A percentile compares a stretch with the other conserved stretches of the same genome.
These are phyloP conservation scores for Lymantria dispar DNA, from an alignment of 2,888 invertebrate genomes.

Conservation along the genomic window DNA sequence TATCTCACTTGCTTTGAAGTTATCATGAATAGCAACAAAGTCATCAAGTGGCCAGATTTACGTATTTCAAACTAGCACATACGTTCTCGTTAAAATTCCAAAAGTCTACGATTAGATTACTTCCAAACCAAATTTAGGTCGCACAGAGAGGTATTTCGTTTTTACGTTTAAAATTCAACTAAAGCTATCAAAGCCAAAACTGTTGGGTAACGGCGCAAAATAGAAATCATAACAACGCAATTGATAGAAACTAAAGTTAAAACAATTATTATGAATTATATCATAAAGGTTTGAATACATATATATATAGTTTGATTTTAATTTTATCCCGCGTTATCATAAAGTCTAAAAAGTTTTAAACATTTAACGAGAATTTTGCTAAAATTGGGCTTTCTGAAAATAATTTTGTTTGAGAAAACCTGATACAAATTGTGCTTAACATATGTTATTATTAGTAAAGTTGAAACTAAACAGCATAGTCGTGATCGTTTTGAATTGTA, in stretches of 20 bases:
- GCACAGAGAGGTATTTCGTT: slow-evolving; percentile 50
- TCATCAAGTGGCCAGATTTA: slow-evolving; percentile 10
- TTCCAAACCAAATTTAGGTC: slow-evolving; percentile 51
- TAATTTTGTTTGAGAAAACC: too few relatives aligned
- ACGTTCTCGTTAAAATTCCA: slow-evolving; percentile 49
- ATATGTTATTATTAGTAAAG: too few relatives aligned
- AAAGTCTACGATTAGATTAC: slow-evolving; percentile 56
- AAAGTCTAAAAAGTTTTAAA: slow-evolving; percentile 20
- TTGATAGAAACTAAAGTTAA: too few relatives aligned
- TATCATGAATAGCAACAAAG: not conserved
- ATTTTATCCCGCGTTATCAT: slow-evolving; percentile 4
- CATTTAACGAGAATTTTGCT: slow-evolving; percentile 20
- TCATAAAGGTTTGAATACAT: slow-evolving; percentile 28
- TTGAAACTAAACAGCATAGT: too few relatives aligned
- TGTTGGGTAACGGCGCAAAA: too few relatives aligned
- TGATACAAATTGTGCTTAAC: too few relatives aligned
- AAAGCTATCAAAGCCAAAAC: not conserved
- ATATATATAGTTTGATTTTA: not conserved
- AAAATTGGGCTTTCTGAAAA: too few relatives aligned
- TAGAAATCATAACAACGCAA: too few relatives aligned
- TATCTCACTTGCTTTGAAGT: not conserved
- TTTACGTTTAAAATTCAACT: slow-evolving; percentile 49
- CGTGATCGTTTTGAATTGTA: too few relatives aligned
- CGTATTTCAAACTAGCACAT: slow-evolving; percentile 35
- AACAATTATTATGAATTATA: slow-evolving; percentile 50